Evolutionary conservation across 2,797 vertebrate genomes (phyloP), one percentile per base, ranked within the genome.

Genomic region (Mallotus villosus): DNA sequence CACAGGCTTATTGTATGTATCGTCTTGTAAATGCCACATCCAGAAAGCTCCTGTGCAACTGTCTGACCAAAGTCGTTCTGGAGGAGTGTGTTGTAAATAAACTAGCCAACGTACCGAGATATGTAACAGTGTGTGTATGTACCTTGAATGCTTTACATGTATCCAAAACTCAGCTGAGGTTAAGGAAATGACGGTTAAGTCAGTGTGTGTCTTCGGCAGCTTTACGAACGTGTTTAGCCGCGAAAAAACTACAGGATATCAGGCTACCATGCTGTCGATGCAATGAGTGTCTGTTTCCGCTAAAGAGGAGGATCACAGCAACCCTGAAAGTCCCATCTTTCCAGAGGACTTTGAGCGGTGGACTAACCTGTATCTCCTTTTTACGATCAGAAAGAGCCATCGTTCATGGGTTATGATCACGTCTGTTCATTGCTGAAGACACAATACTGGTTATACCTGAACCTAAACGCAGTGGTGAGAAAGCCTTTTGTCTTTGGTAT

Each of bases 371-470:
- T 17, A 5, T 0, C 22, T 7, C 2, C 14, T 24, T 66, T 65
- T 65, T 25, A 66, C 22, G 49, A 17, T 22, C 41, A 25, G 29
- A 7, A 53, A 53, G 29, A 59, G 7, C 62, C 24, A 51, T 66
- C 41, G 41, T 17, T 49, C 21, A 3, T 21, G n/a, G 22, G 46
- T 16, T 49, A 4, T 7, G 34, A 27, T 41, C 24, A 14, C 14
- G n/a, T 9, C n/a, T 27, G 7, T 49, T 57, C 51, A 67, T 51
- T 57, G 2, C 46, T 41, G 37, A 63, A 5, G 74, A 74, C 70
- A 51, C 58, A 55, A 37, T 70, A 5, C 82, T 76, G 78, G 76
- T 83, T 76, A 72, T 16, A 85, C 89, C 84, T 64, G 89, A 90
- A 68, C 88, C 53, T 74, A 1, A 78, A 77, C 6, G 32, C 41